phyloP scores from a whole-genome alignment of 92 coral and sea anemone species.

The Chrysogorgia sp. region DNA sequence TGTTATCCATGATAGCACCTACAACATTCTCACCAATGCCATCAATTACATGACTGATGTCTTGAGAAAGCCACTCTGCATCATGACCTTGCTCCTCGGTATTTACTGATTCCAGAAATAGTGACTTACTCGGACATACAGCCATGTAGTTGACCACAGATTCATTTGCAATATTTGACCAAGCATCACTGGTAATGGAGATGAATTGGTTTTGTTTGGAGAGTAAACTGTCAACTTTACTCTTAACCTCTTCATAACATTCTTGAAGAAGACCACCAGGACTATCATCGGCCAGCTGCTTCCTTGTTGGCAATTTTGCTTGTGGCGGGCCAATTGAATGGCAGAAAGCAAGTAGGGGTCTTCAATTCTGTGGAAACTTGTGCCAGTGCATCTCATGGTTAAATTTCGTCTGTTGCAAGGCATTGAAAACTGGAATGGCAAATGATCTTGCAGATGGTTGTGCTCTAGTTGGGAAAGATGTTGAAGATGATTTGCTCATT shows the following conservation, averaged over 20 bases:
- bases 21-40: slow-evolving; percentile 15
- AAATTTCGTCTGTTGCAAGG: slow-evolving; percentile 24
- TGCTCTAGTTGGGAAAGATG: slow-evolving; percentile 14
- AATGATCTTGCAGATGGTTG: slow-evolving; percentile 27
- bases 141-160: slow-evolving; percentile 34
- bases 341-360: slow-evolving; percentile 28
- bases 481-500: slow-evolving; percentile 16
- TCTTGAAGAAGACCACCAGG: too few species aligned
- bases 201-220: slow-evolving; percentile 21
- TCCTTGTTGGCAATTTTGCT: slow-evolving; percentile 27
- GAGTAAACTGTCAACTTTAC: slow-evolving; percentile 20
- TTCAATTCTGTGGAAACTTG: too few species aligned
- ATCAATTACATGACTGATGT: slow-evolving; percentile 3
- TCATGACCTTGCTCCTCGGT: slow-evolving; percentile 17
- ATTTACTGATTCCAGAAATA: slow-evolving; percentile 17
- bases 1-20: too few species aligned
- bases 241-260: slow-evolving; percentile 19
- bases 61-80: slow-evolving; percentile 16
- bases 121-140: slow-evolving; percentile 36
- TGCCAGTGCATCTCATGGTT: slow-evolving; percentile 30
- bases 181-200: slow-evolving; percentile 35
- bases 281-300: too few species aligned
- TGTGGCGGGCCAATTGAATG: slow-evolving; percentile 17
- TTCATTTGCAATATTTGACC: slow-evolving; percentile 27
- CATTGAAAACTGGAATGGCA: slow-evolving; percentile 34